Evolutionary conservation across 1,140 invertebrate species (phyloP).

Genomic region (Elysia chlorotica): DNA sequence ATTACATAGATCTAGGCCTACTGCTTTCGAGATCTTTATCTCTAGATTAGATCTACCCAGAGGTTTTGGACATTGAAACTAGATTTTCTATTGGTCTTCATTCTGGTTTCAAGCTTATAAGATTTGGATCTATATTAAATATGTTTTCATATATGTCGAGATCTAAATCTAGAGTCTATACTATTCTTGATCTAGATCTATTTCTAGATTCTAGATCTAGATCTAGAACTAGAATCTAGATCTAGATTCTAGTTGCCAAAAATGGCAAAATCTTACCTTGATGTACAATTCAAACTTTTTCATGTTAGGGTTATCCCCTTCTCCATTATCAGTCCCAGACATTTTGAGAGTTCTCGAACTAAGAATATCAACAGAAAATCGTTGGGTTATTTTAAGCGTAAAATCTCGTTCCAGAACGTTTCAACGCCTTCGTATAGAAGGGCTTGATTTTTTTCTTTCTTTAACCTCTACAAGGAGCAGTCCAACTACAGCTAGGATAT

Average conservation of each 20-base stretch:
- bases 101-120: neutral
- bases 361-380: slow-evolving; percentile 7
- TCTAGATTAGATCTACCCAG: neutral
- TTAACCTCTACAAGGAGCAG: slow-evolving; percentile 24
- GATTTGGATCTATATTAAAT: neutral
- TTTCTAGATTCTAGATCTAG: neutral
- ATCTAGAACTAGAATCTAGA: neutral
- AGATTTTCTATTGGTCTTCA: neutral
- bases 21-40: neutral
- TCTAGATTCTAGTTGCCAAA: neutral
- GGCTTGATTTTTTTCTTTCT: slow-evolving; percentile 17
- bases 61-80: neutral
- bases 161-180: neutral
- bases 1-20: neutral
- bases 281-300: slow-evolving; percentile 41
- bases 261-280: slow-evolving; percentile 35
- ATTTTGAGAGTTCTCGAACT: slow-evolving; percentile 20
- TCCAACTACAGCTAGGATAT: slow-evolving; percentile 20
- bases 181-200: neutral
- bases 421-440: neutral
- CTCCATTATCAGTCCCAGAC: slow-evolving; percentile 24
- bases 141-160: neutral
- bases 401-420: no score
- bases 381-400: no score
- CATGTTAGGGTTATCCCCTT: slow-evolving; percentile 25